Percentiles rank a stretch among this genome's conserved stretches.
Evolutionary conservation across 2,888 invertebrate species (phyloP).

Genomic region (Heliothis peltigera): DNA sequence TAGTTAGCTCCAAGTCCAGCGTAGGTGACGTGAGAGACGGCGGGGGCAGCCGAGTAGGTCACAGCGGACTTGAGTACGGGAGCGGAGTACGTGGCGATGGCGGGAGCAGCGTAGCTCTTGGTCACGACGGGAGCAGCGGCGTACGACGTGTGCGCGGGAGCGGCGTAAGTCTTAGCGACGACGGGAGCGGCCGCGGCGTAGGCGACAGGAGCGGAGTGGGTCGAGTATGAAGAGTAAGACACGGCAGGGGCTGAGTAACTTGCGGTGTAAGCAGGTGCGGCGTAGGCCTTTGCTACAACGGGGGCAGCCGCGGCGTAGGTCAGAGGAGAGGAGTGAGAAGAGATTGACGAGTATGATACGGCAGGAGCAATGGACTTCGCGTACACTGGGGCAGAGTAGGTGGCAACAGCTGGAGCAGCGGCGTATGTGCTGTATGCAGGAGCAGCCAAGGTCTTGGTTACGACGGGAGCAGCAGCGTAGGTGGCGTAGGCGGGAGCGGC

Average conservation of each 20-base stretch:
- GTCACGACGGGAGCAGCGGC: constrained; percentile 61
- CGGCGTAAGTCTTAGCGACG: constrained; percentile 67
- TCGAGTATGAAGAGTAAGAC: constrained; percentile 66
- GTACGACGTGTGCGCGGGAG: constrained; percentile 76
- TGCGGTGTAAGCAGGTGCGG: constrained; percentile 67
- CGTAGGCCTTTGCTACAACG: constrained; percentile 75
- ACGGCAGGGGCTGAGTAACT: constrained; percentile 67
- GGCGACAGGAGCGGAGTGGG: constrained; percentile 68
- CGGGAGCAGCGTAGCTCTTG: constrained; percentile 71
- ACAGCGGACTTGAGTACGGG: constrained; percentile 68
- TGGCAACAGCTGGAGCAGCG: constrained; percentile 71
- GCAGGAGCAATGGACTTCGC: constrained; percentile 76
- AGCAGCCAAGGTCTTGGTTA: constrained; percentile 72
- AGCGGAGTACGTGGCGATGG: constrained; percentile 56
- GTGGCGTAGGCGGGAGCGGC: constrained; percentile 79
- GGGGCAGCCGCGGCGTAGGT: constrained; percentile 66
- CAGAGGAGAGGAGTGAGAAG: constrained; percentile 65
- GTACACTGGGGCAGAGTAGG: constrained; percentile 70
- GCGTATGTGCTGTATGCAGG: constrained; percentile 65
- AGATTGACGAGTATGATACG: constrained; percentile 76
- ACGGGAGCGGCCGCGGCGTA: constrained; percentile 62
- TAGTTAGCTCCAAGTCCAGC: constrained; percentile 69
- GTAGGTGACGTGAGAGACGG: constrained; percentile 75
- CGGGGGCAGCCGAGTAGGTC: constrained; percentile 69
- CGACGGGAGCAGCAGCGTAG: constrained; percentile 68